Evolutionary conservation across 2,113 vertebrate genomes (phyloP).

Genomic region (Corythaixoides concolor): DNA sequence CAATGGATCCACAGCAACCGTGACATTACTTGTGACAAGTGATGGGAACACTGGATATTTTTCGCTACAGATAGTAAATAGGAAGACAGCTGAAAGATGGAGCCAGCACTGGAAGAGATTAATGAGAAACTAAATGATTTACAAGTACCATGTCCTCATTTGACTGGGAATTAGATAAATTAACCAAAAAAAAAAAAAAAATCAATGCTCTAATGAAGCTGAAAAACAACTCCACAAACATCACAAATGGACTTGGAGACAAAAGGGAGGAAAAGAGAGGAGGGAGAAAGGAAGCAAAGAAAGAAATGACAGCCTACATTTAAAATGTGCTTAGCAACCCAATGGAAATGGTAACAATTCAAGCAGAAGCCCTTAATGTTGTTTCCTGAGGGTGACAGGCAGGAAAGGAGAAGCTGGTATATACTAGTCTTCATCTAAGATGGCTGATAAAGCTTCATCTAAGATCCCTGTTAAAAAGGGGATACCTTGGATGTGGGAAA

Average conservation of each 20-base stretch:
- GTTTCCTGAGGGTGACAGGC: background rate
- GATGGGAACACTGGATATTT: constrained; percentile 25
- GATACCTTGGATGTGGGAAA: background rate
- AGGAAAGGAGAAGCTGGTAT: background rate
- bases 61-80: constrained; percentile 19
- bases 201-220: constrained; percentile 38
- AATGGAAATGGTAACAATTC: background rate
- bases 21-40: constrained; percentile 62
- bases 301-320: background rate
- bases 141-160: constrained; percentile 52
- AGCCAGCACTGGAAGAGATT: constrained; percentile 44
- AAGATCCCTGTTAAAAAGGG: background rate
- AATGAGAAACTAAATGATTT: constrained; percentile 65
- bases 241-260: background rate
- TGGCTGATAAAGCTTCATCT: too few species aligned
- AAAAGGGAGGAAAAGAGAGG: background rate
- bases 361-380: background rate
- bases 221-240: constrained; percentile 20
- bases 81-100: constrained; percentile 29
- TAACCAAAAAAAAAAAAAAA: constrained; percentile 39
- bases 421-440: background rate
- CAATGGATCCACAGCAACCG: constrained; percentile 36
- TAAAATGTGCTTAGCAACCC: constrained; percentile 4
- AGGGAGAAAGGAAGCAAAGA: background rate
- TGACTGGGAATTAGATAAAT: constrained; percentile 64